Evolutionary conservation across 2,888 invertebrate species (phyloP).

Genomic region (Gymnosoma rotundatum): DNA sequence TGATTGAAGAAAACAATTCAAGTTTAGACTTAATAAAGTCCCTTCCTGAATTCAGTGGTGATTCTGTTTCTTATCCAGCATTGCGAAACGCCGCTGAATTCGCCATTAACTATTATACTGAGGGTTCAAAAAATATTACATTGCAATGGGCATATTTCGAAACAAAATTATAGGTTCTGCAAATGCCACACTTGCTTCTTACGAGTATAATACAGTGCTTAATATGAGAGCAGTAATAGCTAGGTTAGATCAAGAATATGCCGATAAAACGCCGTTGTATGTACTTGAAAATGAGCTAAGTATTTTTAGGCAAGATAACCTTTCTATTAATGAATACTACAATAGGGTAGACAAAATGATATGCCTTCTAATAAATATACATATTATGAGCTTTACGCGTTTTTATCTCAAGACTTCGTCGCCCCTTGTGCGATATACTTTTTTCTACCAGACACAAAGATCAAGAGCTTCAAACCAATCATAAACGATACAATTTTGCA

Average conservation of each 20-base stretch:
- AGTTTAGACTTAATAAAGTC: slow-evolving; percentile 53
- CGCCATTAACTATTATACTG: slow-evolving; percentile 1
- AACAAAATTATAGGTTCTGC: slow-evolving; percentile 51
- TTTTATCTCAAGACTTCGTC: slow-evolving; percentile 38
- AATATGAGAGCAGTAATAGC: slow-evolving; percentile 38
- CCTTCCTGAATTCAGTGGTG: slow-evolving; percentile 43
- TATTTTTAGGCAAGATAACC: slow-evolving; percentile 38
- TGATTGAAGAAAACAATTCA: slow-evolving; percentile 46
- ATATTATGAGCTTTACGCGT: slow-evolving; percentile 38
- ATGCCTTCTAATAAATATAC: slow-evolving; percentile 54
- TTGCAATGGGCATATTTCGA: slow-evolving; percentile 46
- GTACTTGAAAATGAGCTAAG: slow-evolving; percentile 18
- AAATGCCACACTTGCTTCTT: slow-evolving; percentile 48
- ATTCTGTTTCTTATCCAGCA: slow-evolving; percentile 41
- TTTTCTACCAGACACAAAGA: slow-evolving; percentile 38
- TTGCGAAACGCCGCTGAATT: slow-evolving; percentile 45
- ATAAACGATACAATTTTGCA: slow-evolving; percentile 36
- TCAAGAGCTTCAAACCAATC: slow-evolving; percentile 35
- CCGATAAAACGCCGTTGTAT: slow-evolving; percentile 20
- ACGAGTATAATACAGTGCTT: slow-evolving; percentile 51
- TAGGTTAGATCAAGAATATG: slow-evolving; percentile 40
- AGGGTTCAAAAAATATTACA: slow-evolving; percentile 51
- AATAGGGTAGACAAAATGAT: slow-evolving; percentile 48
- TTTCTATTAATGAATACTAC: slow-evolving; percentile 47
- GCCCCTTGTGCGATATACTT: slow-evolving; percentile 30